Conservation (phyloP, 1,140 invertebrate species). For the Littorina saxatilis region DNA sequence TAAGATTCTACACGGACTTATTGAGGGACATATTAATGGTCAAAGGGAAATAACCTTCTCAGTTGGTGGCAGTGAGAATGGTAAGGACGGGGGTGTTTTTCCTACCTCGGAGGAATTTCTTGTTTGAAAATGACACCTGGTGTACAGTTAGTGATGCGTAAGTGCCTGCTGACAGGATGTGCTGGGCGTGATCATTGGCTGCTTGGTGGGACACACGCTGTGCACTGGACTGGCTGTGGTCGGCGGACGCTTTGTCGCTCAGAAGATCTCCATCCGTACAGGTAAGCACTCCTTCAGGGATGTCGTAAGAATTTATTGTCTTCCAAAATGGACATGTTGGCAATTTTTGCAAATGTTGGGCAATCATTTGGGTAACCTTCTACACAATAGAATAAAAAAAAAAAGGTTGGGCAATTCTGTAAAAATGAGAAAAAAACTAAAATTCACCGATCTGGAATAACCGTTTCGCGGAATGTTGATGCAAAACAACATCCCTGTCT, state of each 20-base stretch:
- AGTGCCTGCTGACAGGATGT: constrained; percentile 86
- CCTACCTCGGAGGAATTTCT: too few species aligned
- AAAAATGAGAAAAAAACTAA: too few species aligned
- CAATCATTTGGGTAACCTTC: background rate
- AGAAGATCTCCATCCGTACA: constrained; percentile 94
- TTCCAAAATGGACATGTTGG: background rate
- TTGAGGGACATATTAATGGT: too few species aligned
- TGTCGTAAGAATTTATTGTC: background rate
- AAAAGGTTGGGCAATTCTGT: background rate
- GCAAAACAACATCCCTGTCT: too few species aligned
- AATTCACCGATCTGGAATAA: too few species aligned
- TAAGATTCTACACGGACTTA: too few species aligned
- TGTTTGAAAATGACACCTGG: too few species aligned
- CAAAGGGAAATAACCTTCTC: too few species aligned
- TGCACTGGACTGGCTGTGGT: constrained; percentile 98
- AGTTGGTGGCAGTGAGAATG: too few species aligned
- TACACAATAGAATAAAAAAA: background rate
- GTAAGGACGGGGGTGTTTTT: too few species aligned
- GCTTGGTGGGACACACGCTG: constrained; percentile 93
- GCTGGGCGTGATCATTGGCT: constrained; percentile 94
- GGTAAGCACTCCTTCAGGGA: constrained; percentile 78
- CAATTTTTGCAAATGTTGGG: background rate
- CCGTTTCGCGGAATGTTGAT: too few species aligned
- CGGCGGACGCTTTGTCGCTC: constrained; percentile 95
- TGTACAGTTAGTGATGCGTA: too few species aligned